Percentiles rank a stretch among this genome's conserved stretches.
Evolutionary conservation across 2,888 invertebrate genomes (phyloP).

Genomic region (Rhagium mordax): DNA sequence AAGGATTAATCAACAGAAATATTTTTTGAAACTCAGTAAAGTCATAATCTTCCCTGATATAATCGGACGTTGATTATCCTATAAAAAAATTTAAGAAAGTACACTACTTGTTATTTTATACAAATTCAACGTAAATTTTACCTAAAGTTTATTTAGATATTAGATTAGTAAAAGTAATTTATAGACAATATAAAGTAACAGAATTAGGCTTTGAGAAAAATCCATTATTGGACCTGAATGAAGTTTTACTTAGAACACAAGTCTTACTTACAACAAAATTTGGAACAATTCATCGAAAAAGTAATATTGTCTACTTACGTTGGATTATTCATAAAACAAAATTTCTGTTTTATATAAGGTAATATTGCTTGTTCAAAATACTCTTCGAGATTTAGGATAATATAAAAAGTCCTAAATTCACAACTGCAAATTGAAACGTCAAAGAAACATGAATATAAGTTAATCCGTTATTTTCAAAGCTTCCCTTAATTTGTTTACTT

Average conservation of each 20-base stretch:
- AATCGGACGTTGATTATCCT: too few species aligned
- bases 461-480: too few species aligned
- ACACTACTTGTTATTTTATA: too few species aligned
- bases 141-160: too few species aligned
- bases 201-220: not conserved
- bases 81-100: too few species aligned
- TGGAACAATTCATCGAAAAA: not conserved
- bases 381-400: not conserved
- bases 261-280: not conserved
- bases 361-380: not conserved
- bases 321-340: not conserved
- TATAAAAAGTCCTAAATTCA: not conserved
- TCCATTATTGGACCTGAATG: not conserved
- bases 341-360: not conserved
- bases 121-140: too few species aligned
- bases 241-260: not conserved
- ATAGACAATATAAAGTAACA: not conserved
- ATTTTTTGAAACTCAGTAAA: too few species aligned
- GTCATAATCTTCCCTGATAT: too few species aligned
- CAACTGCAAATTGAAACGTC: not conserved
- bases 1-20: too few species aligned
- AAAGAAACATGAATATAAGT: not conserved
- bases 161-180: not conserved
- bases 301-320: not conserved
- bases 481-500: not conserved